Percentiles rank a stretch among this genome's conserved stretches.
Evolutionary conservation across 2,888 invertebrate genomes (phyloP).

Genomic region (Agriopis marginaria): DNA sequence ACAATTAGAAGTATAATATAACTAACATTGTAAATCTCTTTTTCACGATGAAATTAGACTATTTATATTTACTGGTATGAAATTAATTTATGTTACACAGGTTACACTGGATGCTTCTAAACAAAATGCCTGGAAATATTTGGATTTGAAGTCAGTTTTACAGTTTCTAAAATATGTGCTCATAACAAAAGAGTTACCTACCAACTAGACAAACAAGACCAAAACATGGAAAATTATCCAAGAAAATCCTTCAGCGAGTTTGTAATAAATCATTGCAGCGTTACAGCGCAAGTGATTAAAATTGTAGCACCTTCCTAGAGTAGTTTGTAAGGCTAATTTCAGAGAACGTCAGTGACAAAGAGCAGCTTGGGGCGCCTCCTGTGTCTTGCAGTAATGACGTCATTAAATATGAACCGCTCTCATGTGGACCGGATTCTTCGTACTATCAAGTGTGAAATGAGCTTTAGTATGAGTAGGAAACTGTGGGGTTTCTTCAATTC

Average conservation of each 20-base stretch:
- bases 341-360: constrained; percentile 53
- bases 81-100: too few relatives aligned
- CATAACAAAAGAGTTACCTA: too few relatives aligned
- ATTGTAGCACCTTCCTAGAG: constrained; percentile 39
- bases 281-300: constrained; percentile 39
- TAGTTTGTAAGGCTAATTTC: constrained; percentile 44
- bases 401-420: constrained; percentile 79
- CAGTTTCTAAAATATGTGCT: too few relatives aligned
- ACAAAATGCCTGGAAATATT: too few relatives aligned
- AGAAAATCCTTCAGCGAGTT: constrained; percentile 12
- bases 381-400: constrained; percentile 80
- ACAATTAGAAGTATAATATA: too few relatives aligned
- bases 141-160: too few relatives aligned
- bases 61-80: too few relatives aligned
- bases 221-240: not conserved
- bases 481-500: not conserved
- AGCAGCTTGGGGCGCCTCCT: constrained; percentile 61
- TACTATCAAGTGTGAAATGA: constrained; percentile 19
- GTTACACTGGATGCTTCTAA: too few relatives aligned
- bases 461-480: not conserved
- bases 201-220: not conserved
- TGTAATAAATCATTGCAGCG: constrained; percentile 11
- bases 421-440: constrained; percentile 26
- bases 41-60: too few relatives aligned
- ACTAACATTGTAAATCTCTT: too few relatives aligned